phyloP scores from a whole-genome alignment of 2,888 invertebrate species.

The Hipparchia sbordonii region DNA sequence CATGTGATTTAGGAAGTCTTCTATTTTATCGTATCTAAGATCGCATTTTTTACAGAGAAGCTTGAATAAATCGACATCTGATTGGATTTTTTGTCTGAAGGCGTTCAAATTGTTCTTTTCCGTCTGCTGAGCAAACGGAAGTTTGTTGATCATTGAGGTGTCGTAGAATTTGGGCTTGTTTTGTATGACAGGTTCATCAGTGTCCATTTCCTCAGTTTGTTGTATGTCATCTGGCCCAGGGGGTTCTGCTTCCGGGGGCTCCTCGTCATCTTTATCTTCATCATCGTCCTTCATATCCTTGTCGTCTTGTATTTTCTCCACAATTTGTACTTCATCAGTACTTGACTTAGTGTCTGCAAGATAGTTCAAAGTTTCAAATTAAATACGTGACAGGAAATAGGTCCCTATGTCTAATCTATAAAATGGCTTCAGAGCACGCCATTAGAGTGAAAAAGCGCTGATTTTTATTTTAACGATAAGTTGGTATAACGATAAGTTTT shows the following conservation, averaged over 20 bases:
- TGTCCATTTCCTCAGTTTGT: constrained; percentile 31
- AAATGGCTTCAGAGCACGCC: too few relatives aligned
- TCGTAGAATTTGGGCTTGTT: constrained; percentile 32
- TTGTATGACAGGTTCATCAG: constrained; percentile 28
- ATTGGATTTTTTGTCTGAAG: constrained; percentile 62
- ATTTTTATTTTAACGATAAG: too few relatives aligned
- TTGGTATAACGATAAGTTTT: too few relatives aligned
- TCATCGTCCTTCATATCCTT: constrained; percentile 17
- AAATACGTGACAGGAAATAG: background rate
- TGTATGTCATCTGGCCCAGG: background rate
- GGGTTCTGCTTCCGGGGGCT: constrained; percentile 9
- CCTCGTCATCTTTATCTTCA: constrained; percentile 41
- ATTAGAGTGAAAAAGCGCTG: too few relatives aligned
- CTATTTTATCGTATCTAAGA: constrained; percentile 69
- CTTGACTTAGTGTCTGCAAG: constrained; percentile 33
- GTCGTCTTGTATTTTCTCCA: constrained; percentile 14
- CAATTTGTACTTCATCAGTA: constrained; percentile 22
- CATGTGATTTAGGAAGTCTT: constrained; percentile 84
- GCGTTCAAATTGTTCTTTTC: constrained; percentile 70
- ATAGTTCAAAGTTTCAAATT: background rate
- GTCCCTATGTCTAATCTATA: background rate
- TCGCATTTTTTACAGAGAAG: constrained; percentile 81
- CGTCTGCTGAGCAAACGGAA: constrained; percentile 65
- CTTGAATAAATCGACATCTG: constrained; percentile 67
- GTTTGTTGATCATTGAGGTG: constrained; percentile 47